phyloP scores from a whole-genome alignment of 2,113 vertebrate species.

The Nibea coibor region DNA sequence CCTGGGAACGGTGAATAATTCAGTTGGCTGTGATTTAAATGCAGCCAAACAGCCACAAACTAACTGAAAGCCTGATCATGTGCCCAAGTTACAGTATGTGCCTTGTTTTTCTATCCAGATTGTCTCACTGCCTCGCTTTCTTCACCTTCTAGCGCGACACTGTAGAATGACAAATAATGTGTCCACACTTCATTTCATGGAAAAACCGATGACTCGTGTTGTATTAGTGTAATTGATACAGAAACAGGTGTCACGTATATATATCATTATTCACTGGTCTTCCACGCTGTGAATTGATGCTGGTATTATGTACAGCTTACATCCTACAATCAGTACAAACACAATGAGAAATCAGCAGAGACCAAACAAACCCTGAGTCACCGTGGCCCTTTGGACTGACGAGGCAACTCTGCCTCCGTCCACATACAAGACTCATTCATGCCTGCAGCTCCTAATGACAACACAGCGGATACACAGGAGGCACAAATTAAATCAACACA shows the following conservation, averaged over 20 bases:
- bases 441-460: slow-evolving; percentile 14
- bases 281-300: background rate
- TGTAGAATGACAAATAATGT: background rate
- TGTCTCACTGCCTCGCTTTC: background rate
- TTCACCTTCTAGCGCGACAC: background rate
- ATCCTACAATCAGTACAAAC: slow-evolving; percentile 30
- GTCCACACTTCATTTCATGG: background rate
- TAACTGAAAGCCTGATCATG: slow-evolving; percentile 7
- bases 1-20: slow-evolving; percentile 46
- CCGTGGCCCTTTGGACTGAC: background rate
- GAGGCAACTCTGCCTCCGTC: slow-evolving; percentile 14
- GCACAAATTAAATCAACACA: slow-evolving; percentile 22
- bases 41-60: slow-evolving; percentile 39
- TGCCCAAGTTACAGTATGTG: background rate
- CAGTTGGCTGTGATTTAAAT: slow-evolving; percentile 50
- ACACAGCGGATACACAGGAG: slow-evolving; percentile 14
- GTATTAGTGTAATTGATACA: background rate
- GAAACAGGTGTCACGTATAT: background rate
- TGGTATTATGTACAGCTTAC: background rate
- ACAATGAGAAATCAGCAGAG: slow-evolving; percentile 14
- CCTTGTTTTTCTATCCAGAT: background rate
- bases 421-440: slow-evolving; percentile 17
- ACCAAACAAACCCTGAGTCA: slow-evolving; percentile 35
- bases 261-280: background rate
- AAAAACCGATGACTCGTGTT: background rate